Percentiles rank a stretch among this genome's conserved stretches.
Evolutionary conservation across 2,888 invertebrate species (phyloP).

Genomic region (Eupithecia abbreviata): DNA sequence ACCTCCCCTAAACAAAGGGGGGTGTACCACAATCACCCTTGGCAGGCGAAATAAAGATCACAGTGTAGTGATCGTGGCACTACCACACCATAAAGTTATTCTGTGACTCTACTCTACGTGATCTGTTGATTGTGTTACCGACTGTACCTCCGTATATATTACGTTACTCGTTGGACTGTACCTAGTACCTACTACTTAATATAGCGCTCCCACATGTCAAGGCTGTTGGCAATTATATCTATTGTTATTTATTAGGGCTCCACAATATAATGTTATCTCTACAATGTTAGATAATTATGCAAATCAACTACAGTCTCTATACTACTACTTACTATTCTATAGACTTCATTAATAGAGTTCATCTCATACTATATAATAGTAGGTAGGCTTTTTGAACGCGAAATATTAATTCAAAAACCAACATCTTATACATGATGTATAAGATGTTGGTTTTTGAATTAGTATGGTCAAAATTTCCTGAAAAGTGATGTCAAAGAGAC

Average conservation of each 20-base stretch:
- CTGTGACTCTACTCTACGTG: neutral
- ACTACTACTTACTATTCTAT: neutral
- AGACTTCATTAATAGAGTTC: neutral
- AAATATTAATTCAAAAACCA: neutral
- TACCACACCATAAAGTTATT: neutral
- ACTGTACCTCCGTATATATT: constrained; percentile 11
- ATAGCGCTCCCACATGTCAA: constrained; percentile 31
- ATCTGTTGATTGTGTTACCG: constrained; percentile 12
- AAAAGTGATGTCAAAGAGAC: too few species aligned
- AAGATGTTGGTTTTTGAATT: too few species aligned
- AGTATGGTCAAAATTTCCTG: too few species aligned
- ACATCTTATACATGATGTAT: neutral
- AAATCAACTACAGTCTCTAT: constrained; percentile 6
- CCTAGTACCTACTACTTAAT: constrained; percentile 1
- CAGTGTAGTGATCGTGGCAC: neutral
- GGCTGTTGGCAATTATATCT: constrained; percentile 29
- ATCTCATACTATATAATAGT: neutral
- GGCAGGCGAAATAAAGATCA: too few species aligned
- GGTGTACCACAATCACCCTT: neutral
- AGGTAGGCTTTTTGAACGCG: too few species aligned
- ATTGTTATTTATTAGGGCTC: constrained; percentile 31
- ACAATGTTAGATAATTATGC: constrained; percentile 13
- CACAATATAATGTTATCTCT: constrained; percentile 25
- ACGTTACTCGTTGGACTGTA: neutral
- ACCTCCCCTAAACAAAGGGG: neutral